Evolutionary conservation across 37 sponge, comb jelly and placozoan genomes (phyloP), one percentile per base, ranked within the genome.

Genomic region (Diacarnus erythraeanus): DNA sequence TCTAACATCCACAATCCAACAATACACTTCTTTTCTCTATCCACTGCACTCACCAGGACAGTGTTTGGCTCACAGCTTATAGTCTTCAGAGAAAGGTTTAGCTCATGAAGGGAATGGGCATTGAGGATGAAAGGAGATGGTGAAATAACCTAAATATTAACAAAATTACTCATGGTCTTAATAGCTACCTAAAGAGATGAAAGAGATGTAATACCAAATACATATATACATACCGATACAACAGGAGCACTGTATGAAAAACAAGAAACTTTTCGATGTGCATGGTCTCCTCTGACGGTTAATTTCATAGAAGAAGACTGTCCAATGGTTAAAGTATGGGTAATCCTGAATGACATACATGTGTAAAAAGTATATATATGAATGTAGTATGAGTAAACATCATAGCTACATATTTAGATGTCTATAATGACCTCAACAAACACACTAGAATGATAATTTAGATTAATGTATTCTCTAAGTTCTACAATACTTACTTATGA

Each of bases 101-200:
- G 40, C 34, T 72, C 74, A 35, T 72, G 38, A 27, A 82, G 74
- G 5, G 82, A 74, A 44, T 82, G 82, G 38, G 65, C 29, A 54
- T 34, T 47, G 2, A 82, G 75, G 44, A 82, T 64, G 74, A 74
- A 74, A 0, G 82, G 67, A 17, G 82, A 74, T 26, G 82, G 75
- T 57, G 82, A 64, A 34, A 82, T 56, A 5, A 82, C 65, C 82
- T 82, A 72, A 5, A 68, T 10, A 8, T 9, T 9, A 68, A 38
- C 3, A 63, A 20, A 30, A 23, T 23, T 30, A 63, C 64, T 30
- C 31, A 6, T 23, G 26, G 64, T 4, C 8, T 63, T 63, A 23
- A 63, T 63, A 63, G 8, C 18, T 47, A 6, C 6, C 51, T 5
- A 38, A 37, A 35, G n/a, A n/a, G n/a, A n/a, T n/a, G n/a, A n/a